Evolutionary conservation across 2,797 vertebrate genomes (phyloP), one percentile per base, ranked within the genome.

Genomic region (Chrosomus eos): DNA sequence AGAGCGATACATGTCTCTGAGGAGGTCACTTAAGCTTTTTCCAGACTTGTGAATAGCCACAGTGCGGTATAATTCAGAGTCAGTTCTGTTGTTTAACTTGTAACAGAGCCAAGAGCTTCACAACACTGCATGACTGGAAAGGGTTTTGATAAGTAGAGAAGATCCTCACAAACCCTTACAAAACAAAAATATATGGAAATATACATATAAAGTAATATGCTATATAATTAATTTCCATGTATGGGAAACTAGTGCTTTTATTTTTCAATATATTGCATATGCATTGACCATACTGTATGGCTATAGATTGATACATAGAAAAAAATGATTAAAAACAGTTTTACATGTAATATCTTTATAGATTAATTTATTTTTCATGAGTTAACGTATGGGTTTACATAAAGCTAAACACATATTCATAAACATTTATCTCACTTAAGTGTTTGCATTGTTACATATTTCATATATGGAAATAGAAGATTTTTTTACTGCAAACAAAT

Each of bases 31-130:
- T 26, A 10, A 76, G 19, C n/a, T 48, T 80, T 79, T 83, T 51
- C 45, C n/a, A 78, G 51, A 48, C 38, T 64, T 74, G 19, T 78
- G 75, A 79, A 73, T 53, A 82, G 74, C 76, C 13, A 45, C 70
- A 68, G 68, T 75, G 81, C 60, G 83, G 70, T 84, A 75, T 76
- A 81, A 72, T 43, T 64, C 51, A 51, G 43, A 43, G 23, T 73
- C 45, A 23, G 81, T 38, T 80, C 7, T 71, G 78, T 77, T 75
- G 58, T 51, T 53, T 76, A 28, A 71, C 51, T 38, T 85, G 67
- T 53, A 48, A 10, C 43, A 58, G 18, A 66, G 58, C 70, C 51
- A 70, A 43, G 19, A 70, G 18, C 62, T 81, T 19, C 48, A 80
- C n/a, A 74, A 82, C 58, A 26, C 28, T 64, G 26, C 38, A 75